Conservation (phyloP, 2,113 vertebrate species). For the Puma concolor region DNA sequence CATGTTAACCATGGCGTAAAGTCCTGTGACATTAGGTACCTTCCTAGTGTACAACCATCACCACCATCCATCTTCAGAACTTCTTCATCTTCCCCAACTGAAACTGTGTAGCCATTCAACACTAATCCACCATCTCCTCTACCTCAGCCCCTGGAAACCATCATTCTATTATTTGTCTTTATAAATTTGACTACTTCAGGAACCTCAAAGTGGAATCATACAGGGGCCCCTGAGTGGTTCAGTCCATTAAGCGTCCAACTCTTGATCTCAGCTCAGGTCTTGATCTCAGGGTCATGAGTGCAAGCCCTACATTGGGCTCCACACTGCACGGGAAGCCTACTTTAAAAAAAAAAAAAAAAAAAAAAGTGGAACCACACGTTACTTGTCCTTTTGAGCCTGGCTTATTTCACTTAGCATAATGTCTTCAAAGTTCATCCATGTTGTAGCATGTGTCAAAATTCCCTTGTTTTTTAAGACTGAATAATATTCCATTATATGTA, state of each 20-base stretch:
- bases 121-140: background rate
- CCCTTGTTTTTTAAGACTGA: background rate
- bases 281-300: too few species aligned
- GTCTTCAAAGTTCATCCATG: background rate
- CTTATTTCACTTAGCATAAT: constrained; percentile 12
- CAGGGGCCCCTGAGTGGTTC: background rate
- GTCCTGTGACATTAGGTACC: background rate
- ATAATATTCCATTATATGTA: background rate
- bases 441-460: background rate
- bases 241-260: too few species aligned
- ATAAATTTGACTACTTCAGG: background rate
- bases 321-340: too few species aligned
- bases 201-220: background rate
- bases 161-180: background rate
- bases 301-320: too few species aligned
- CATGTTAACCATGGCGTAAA: too few species aligned
- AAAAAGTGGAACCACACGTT: background rate
- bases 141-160: background rate
- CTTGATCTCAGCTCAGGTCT: too few species aligned
- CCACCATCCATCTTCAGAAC: background rate
- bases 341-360: too few species aligned
- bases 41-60: background rate
- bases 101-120: background rate
- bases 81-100: background rate
- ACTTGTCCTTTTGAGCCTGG: background rate